Evolutionary conservation across 2,113 vertebrate species (phyloP).

Genomic region (Onychorhynchus coronatus): DNA sequence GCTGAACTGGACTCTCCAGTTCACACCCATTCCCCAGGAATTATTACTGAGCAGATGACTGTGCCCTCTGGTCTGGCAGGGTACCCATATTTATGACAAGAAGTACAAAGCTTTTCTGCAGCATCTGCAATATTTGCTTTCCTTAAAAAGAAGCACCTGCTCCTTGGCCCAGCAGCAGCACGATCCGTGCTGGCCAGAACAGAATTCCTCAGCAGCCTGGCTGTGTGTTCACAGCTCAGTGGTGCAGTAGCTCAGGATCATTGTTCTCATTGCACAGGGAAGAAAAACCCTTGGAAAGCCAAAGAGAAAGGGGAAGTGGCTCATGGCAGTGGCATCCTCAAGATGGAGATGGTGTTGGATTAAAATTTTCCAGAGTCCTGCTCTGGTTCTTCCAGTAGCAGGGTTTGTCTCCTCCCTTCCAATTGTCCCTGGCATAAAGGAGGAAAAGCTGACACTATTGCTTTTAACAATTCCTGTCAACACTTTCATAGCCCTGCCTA

Average conservation of each 20-base stretch:
- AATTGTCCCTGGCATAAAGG: background rate
- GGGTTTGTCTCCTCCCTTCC: background rate
- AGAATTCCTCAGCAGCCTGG: background rate
- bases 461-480: background rate
- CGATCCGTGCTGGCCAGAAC: fast-evolving
- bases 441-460: background rate
- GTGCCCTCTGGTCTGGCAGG: background rate
- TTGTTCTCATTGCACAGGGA: background rate
- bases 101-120: background rate
- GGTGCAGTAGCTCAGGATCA: background rate
- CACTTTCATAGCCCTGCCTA: background rate
- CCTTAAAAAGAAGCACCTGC: background rate
- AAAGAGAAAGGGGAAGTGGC: background rate
- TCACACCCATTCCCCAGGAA: background rate
- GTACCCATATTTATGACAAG: background rate
- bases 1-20: background rate
- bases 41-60: background rate
- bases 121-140: background rate
- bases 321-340: background rate
- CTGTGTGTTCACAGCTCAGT: background rate
- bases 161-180: background rate
- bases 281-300: background rate
- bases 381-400: background rate
- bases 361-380: background rate
- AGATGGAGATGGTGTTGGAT: background rate